These are phyloP conservation scores for Aphodius sticticus DNA, from an alignment of 2,888 invertebrate genomes.

Conservation along the genomic window DNA sequence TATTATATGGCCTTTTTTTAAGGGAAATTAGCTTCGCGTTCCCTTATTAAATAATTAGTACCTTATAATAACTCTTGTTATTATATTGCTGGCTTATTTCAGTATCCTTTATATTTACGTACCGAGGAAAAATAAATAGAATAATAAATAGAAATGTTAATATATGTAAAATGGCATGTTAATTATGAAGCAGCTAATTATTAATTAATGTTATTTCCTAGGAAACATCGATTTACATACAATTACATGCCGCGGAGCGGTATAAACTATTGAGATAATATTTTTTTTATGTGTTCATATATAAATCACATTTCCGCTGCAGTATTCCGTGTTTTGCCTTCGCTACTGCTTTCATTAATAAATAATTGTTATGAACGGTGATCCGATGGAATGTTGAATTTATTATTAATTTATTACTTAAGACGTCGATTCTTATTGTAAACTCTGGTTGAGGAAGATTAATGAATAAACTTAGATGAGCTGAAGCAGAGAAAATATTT, in stretches of 20 bases:
- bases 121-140: background rate
- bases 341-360: background rate
- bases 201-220: constrained; percentile 4
- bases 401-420: background rate
- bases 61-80: background rate
- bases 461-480: background rate
- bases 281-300: background rate
- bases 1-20: background rate
- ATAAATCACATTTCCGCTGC: background rate
- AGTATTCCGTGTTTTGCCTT: background rate
- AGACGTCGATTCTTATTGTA: background rate
- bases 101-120: background rate
- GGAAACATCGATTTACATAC: constrained; percentile 4
- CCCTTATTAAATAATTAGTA: background rate
- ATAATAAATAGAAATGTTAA: background rate
- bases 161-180: background rate
- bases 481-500: no score
- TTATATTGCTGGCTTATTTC: background rate
- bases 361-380: background rate
- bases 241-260: background rate
- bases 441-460: background rate
- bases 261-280: background rate
- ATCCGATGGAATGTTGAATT: background rate
- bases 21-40: background rate
- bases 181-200: background rate